Evolutionary conservation across 2,888 invertebrate genomes (phyloP), one percentile per base, ranked within the genome.

Genomic region (Campoplex capitator): DNA sequence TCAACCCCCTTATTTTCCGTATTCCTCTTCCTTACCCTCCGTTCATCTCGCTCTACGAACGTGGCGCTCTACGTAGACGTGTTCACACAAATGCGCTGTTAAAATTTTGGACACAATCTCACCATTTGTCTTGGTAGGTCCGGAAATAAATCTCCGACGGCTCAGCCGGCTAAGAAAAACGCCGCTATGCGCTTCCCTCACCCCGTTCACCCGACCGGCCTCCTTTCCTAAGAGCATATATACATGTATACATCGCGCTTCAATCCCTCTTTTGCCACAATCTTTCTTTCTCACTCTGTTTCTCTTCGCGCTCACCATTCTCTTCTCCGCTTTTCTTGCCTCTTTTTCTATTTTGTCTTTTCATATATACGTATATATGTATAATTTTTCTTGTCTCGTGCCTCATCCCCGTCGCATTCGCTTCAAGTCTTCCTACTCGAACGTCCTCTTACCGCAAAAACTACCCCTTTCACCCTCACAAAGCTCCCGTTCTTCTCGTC

Each of bases 91-190:
- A 96, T 96, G 96, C 96, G 96, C 96, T 96, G 96, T 96, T 96
- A 96, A 96, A 96, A 96, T 96, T 96, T 96, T 96, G 96, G 96
- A 96, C 96, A 96, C 96, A 96, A 96, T 96, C 96, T 96, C 95
- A 95, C 96, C 96, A 96, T 96, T 96, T 96, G 96, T 96, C 96
- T 96, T 96, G 95, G 95, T 95, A 95, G 96, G 96, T 96, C 96
- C 95, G 96, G 95, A 95, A 96, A 96, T 96, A 96, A 96, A 96
- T 96, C 96, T 94, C 92, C 89, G 90, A 91, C 93, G 94, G 94
- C 94, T 94, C 94, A 94, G 94, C 93, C 93, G 95, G 95, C 95
- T 95, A 95, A 95, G 95, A 95, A 95, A 95, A 95, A 95, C 92
- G 93, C 93, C 93, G 91, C 89, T 79, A 76, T 83, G 85, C 86